phyloP scores from a whole-genome alignment of 1,140 invertebrate genomes.

The Drosophila littoralis region DNA sequence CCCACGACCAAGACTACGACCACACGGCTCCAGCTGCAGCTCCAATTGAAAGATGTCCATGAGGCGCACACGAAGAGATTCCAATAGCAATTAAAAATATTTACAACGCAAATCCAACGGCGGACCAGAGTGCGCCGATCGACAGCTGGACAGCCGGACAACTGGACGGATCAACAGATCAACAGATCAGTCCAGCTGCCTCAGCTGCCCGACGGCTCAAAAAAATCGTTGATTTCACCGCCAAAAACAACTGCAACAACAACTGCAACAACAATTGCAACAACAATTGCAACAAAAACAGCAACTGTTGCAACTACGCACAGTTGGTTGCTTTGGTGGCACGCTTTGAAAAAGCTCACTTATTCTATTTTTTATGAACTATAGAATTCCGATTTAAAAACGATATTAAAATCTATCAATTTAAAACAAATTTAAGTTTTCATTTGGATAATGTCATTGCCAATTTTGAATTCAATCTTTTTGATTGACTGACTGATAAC shows the following conservation, averaged over 20 bases:
- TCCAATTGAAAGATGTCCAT: constrained; percentile 74
- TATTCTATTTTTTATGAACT: too few species aligned
- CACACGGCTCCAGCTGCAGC: constrained; percentile 42
- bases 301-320: constrained; percentile 21
- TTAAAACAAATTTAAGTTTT: too few species aligned
- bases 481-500: too few species aligned
- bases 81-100: constrained; percentile 82
- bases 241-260: constrained; percentile 15
- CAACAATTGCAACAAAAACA: constrained; percentile 10
- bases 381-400: too few species aligned
- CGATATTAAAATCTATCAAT: too few species aligned
- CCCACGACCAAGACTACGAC: constrained; percentile 37
- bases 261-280: constrained; percentile 17
- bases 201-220: constrained; percentile 26
- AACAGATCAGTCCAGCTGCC: constrained; percentile 14
- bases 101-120: constrained; percentile 77
- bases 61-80: constrained; percentile 71
- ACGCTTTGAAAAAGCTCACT: too few species aligned
- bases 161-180: constrained; percentile 53
- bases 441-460: too few species aligned
- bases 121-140: constrained; percentile 10
- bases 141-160: constrained; percentile 42
- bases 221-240: constrained; percentile 33
- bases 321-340: constrained; percentile 2
- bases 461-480: too few species aligned